A percentile compares a stretch with the other conserved stretches of the same genome.
phyloP scores from a whole-genome alignment of 2,888 invertebrate species.

The Phyllotreta striolata region DNA sequence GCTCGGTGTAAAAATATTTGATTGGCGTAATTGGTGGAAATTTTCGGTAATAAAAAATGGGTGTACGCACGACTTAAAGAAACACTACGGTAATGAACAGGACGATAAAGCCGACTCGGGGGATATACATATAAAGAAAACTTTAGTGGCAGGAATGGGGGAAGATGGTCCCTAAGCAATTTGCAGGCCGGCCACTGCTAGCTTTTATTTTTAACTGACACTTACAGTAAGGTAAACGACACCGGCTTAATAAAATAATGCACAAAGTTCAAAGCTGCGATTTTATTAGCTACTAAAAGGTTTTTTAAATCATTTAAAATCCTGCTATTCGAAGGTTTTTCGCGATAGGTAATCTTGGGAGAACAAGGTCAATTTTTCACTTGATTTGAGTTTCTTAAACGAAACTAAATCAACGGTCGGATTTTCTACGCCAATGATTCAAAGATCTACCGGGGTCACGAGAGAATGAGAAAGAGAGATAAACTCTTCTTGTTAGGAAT shows the following conservation, averaged over 20 bases:
- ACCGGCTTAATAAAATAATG: neutral
- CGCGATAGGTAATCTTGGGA: too few species aligned
- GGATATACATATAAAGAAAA: slow-evolving; percentile 58
- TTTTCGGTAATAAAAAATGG: slow-evolving; percentile 11
- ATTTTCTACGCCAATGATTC: too few species aligned
- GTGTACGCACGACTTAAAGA: slow-evolving; percentile 55
- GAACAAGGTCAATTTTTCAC: too few species aligned
- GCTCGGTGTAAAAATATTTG: slow-evolving; percentile 2
- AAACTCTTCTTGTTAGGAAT: slow-evolving; percentile 42
- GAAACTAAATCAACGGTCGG: too few species aligned
- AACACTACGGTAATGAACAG: slow-evolving; percentile 60
- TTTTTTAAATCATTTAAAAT: slow-evolving; percentile 1
- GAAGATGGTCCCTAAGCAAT: slow-evolving; percentile 30
- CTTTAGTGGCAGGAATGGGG: slow-evolving; percentile 58
- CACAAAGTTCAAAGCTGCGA: too few species aligned
- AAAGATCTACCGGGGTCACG: too few species aligned
- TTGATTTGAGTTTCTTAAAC: too few species aligned
- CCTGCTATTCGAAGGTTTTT: neutral
- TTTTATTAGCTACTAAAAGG: neutral
- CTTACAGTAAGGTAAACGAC: slow-evolving; percentile 26
- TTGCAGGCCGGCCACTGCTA: slow-evolving; percentile 38
- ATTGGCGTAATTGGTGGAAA: neutral
- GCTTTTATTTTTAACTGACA: slow-evolving; percentile 15
- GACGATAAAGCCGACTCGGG: slow-evolving; percentile 54
- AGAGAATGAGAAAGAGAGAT: slow-evolving; percentile 23